phyloP scores from a whole-genome alignment of 1,140 invertebrate genomes.

The Wiebesia pumilae region DNA sequence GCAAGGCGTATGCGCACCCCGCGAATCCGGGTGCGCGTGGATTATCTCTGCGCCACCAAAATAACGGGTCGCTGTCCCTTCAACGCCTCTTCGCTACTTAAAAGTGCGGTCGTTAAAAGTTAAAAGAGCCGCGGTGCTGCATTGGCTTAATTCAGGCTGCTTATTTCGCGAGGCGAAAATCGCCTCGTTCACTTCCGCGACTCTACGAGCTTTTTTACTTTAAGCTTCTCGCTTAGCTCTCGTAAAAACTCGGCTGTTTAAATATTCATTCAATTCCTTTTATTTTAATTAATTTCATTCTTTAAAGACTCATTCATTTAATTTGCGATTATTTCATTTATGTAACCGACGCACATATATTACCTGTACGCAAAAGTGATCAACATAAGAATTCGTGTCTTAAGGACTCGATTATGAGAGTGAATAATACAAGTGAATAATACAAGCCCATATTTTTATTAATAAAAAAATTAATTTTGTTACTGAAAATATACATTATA shows the following conservation, averaged over 20 bases:
- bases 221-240: conserved; percentile 5
- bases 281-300: neutral
- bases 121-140: conserved; percentile 29
- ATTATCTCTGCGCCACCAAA: conserved; percentile 62
- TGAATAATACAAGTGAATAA: too few relatives aligned
- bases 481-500: too few relatives aligned
- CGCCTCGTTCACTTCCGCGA: neutral
- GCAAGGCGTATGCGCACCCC: neutral
- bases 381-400: too few relatives aligned
- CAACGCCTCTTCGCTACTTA: conserved; percentile 12
- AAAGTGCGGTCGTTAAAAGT: conserved; percentile 37
- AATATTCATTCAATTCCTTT: neutral
- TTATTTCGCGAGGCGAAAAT: neutral
- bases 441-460: too few relatives aligned
- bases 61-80: conserved; percentile 55
- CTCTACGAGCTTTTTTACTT: neutral
- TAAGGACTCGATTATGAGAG: too few relatives aligned
- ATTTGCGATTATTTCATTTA: neutral
- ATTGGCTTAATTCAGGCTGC: conserved; percentile 1
- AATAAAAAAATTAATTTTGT: too few relatives aligned
- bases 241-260: neutral
- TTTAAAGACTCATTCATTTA: neutral
- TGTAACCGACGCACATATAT: neutral
- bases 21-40: conserved; percentile 50
- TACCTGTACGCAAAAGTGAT: too few relatives aligned